phyloP scores from a whole-genome alignment of 1,140 invertebrate species.

The Drosophila littoralis region DNA sequence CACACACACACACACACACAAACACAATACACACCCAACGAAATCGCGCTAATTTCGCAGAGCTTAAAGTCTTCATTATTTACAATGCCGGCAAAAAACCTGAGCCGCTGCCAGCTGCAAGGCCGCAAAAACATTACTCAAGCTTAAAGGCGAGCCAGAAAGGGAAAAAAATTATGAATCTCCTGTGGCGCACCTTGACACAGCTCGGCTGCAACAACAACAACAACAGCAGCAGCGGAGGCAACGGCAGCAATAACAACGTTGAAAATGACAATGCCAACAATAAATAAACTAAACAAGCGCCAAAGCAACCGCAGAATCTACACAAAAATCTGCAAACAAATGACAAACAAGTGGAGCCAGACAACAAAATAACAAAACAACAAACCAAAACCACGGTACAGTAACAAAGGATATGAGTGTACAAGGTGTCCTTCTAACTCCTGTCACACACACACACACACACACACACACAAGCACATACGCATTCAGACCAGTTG shows the following conservation, averaged over 20 bases:
- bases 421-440: constrained; percentile 19
- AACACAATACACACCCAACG: constrained; percentile 15
- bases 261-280: constrained; percentile 44
- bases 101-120: constrained; percentile 68
- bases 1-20: constrained; percentile 12
- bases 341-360: constrained; percentile 79
- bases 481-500: constrained; percentile 29
- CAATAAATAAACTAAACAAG: constrained; percentile 81
- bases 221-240: neutral
- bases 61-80: constrained; percentile 82
- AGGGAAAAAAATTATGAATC: constrained; percentile 46
- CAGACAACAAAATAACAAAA: constrained; percentile 74
- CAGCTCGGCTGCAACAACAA: constrained; percentile 48
- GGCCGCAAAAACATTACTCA: constrained; percentile 73
- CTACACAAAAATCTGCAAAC: constrained; percentile 81
- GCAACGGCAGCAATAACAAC: neutral
- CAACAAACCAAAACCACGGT: constrained; percentile 64
- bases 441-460: constrained; percentile 19
- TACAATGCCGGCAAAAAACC: constrained; percentile 69
- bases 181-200: constrained; percentile 73
- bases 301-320: constrained; percentile 78
- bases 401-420: constrained; percentile 8
- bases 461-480: constrained; percentile 2
- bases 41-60: constrained; percentile 69
- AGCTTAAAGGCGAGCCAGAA: constrained; percentile 54